These are phyloP conservation scores for Aspidiotus rigidus DNA, from an alignment of 2,888 invertebrate species.

Conservation along the genomic window DNA sequence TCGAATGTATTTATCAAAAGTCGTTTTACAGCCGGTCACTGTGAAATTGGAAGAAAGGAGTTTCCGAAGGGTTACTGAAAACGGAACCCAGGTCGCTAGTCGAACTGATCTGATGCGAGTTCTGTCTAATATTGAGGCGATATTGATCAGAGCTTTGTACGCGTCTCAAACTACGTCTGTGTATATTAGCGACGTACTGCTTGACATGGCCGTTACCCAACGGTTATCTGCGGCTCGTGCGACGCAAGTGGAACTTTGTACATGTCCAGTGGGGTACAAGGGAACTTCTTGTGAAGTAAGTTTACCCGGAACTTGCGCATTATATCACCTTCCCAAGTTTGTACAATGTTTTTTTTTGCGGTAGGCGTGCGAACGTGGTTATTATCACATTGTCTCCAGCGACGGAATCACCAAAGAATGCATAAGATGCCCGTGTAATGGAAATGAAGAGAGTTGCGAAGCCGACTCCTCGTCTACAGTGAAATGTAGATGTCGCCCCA, in stretches of 20 bases:
- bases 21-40: conserved; percentile 49
- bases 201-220: conserved; percentile 71
- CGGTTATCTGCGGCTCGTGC: conserved; percentile 52
- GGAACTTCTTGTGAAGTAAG: conserved; percentile 73
- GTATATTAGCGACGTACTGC: conserved; percentile 70
- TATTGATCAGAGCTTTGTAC: conserved; percentile 72
- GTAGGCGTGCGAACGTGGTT: conserved; percentile 55
- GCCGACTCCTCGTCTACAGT: conserved; percentile 51
- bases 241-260: conserved; percentile 73
- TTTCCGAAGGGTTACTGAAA: conserved; percentile 53
- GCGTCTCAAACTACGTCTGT: conserved; percentile 54
- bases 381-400: conserved; percentile 47
- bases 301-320: too few relatives aligned
- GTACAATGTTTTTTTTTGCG: conserved; percentile 7
- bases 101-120: conserved; percentile 77
- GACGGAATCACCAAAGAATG: conserved; percentile 56
- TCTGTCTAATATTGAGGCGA: conserved; percentile 69
- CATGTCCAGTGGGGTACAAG: conserved; percentile 68
- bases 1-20: background rate
- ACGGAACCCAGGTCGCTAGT: conserved; percentile 52
- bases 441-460: conserved; percentile 58
- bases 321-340: background rate
- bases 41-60: conserved; percentile 55
- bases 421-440: conserved; percentile 64
- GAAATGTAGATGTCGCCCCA: conserved; percentile 60